A percentile compares a stretch with the other conserved stretches of the same genome.
Evolutionary conservation across 2,888 invertebrate species (phyloP).

Genomic region (Pyrrhosoma nymphula): DNA sequence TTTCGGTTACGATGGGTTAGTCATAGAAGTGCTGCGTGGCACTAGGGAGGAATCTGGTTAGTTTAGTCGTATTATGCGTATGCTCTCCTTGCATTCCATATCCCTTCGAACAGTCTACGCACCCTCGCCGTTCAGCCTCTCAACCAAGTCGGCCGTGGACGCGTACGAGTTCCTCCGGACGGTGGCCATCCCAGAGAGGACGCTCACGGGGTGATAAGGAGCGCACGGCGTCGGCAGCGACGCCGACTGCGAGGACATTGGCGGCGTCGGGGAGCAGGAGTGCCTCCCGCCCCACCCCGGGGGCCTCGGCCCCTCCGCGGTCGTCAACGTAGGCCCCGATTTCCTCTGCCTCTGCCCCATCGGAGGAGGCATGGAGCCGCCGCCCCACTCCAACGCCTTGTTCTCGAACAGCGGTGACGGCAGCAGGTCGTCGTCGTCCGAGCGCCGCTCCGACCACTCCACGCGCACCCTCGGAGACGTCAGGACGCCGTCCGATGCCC

Average conservation of each 20-base stretch:
- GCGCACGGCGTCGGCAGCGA: conserved; percentile 40
- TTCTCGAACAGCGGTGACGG: conserved; percentile 78
- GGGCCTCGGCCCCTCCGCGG: background rate
- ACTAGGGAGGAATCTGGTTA: too few relatives aligned
- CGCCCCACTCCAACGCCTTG: conserved; percentile 77
- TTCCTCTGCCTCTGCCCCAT: background rate
- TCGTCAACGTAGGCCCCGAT: background rate
- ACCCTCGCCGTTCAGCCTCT: conserved; percentile 1
- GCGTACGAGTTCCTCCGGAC: conserved; percentile 51
- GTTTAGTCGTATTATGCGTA: too few relatives aligned
- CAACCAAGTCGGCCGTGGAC: background rate
- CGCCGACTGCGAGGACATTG: background rate
- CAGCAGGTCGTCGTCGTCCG: conserved; percentile 74
- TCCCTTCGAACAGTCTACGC: background rate
- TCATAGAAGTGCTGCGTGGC: too few relatives aligned
- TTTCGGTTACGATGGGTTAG: too few relatives aligned
- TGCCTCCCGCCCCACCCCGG: background rate
- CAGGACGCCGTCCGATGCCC: conserved; percentile 74
- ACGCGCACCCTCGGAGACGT: conserved; percentile 75
- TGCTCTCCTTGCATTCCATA: too few relatives aligned
- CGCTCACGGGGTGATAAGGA: background rate
- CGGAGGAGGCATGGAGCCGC: background rate
- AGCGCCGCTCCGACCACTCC: conserved; percentile 78
- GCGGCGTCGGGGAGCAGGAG: conserved; percentile 9
- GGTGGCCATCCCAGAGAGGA: conserved; percentile 8